Evolutionary conservation across 2,113 vertebrate genomes (phyloP).

Genomic region (Coptodon bakossiorum): DNA sequence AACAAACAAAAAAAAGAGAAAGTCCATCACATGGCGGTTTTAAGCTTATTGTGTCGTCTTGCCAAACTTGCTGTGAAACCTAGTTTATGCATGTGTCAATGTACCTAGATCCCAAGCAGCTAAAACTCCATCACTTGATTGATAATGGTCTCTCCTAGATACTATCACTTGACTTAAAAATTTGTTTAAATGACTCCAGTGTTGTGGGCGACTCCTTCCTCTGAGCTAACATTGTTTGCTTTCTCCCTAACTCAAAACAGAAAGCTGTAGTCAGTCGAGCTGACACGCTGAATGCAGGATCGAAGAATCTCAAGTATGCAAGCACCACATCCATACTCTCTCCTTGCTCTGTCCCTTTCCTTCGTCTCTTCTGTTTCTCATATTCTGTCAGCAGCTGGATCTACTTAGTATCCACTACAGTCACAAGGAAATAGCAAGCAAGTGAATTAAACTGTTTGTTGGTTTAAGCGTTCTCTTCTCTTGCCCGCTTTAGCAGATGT

Average conservation of each 20-base stretch:
- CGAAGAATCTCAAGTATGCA: conserved; percentile 60
- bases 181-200: conserved; percentile 11
- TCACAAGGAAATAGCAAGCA: background rate
- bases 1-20: background rate
- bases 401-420: background rate
- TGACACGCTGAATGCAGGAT: conserved; percentile 33
- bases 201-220: conserved; percentile 5
- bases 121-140: background rate
- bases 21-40: background rate
- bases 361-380: background rate
- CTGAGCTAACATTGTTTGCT: conserved; percentile 49
- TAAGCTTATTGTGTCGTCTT: background rate
- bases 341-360: conserved; percentile 4
- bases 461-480: background rate
- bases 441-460: background rate
- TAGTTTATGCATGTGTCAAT: background rate
- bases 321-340: conserved; percentile 11
- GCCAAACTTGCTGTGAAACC: background rate
- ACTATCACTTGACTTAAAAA: background rate
- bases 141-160: background rate
- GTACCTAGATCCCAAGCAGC: background rate
- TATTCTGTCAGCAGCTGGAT: conserved; percentile 14
- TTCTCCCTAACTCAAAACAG: conserved; percentile 58
- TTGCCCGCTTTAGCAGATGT: background rate
- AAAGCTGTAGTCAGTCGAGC: conserved; percentile 15